These are phyloP conservation scores for Ooceraea biroi DNA, from an alignment of 1,140 invertebrate species.

Conservation along the genomic window DNA sequence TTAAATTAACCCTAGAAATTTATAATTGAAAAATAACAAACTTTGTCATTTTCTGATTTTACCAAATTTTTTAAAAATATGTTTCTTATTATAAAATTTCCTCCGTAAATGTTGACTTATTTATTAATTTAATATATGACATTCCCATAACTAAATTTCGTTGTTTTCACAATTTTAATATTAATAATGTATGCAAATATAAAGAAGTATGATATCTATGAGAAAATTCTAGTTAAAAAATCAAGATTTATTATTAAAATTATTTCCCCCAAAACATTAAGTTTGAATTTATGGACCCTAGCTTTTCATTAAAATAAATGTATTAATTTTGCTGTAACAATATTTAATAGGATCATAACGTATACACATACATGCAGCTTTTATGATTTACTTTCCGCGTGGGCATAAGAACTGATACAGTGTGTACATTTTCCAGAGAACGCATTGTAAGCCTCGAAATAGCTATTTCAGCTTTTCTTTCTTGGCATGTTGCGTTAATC, in stretches of 20 bases:
- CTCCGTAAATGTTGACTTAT: neutral
- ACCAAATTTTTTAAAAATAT: neutral
- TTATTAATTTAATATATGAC: neutral
- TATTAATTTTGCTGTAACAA: neutral
- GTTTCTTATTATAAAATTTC: neutral
- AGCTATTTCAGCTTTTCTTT: neutral
- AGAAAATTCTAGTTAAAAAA: neutral
- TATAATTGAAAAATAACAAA: neutral
- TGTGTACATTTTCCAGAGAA: constrained; percentile 62
- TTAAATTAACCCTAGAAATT: constrained; percentile 10
- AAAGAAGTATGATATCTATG: neutral
- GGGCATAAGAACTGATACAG: constrained; percentile 38
- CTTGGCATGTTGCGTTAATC: constrained; percentile 3
- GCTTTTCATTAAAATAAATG: too few species aligned
- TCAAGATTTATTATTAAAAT: too few species aligned
- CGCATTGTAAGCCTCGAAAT: constrained; percentile 54
- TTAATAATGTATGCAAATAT: neutral
- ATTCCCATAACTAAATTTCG: neutral
- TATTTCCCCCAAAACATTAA: too few species aligned
- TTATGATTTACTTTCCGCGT: constrained; percentile 32
- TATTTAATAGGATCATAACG: neutral
- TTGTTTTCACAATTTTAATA: neutral
- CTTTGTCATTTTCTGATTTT: neutral
- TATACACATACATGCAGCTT: constrained; percentile 1
- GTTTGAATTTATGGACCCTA: too few species aligned